Evolutionary conservation across 2,113 vertebrate species (phyloP), one percentile per base, ranked within the genome.

Genomic region (Python bivittatus): DNA sequence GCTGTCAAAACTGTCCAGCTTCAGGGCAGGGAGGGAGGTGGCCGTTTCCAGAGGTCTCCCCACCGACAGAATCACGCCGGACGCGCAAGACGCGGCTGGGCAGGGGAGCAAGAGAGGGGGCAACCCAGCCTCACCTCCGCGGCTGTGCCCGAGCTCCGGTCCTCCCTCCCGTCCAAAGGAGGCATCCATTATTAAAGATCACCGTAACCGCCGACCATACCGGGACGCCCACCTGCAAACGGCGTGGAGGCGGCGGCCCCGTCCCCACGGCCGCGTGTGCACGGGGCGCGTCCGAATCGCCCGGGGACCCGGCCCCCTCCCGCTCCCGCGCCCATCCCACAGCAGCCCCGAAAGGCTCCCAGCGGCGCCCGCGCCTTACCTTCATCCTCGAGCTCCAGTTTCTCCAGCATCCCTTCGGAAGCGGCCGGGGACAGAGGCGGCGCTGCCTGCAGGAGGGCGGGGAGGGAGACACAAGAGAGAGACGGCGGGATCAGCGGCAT

Each of bases 361-460:
- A 27, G 29, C 29, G 25, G 42, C n/a, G 25, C 25, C 54, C 23
- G 23, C 52, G 27, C 7, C 97, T 98, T 96, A 99, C 98, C 98
- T 96, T 98, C 98, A 96, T 98, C 98, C 83, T 98, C 98, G 95
- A 98, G 97, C 97, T 98, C 98, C 96, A 98, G 98, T 98, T 98
- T 98, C 97, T 98, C 98, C 98, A 98, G 98, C 98, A 99, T 98
- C 97, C 98, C 98, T 98, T 99, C 98, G 94, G 97, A 97, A 95
- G 98, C 97, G 96, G 97, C 97, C 95, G 94, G 97, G 96, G 98
- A 97, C 98, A 98, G 96, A 88, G 96, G 96, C 72, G 89, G 93
- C 90, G 95, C 94, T 92, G 91, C 95, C 96, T 96, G 94, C 96
- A 95, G 92, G 93, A 56, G 95, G 86, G 91, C 90, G 56, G 84